phyloP scores from a whole-genome alignment of 2,888 invertebrate species.

The Lysandra bellargus region DNA sequence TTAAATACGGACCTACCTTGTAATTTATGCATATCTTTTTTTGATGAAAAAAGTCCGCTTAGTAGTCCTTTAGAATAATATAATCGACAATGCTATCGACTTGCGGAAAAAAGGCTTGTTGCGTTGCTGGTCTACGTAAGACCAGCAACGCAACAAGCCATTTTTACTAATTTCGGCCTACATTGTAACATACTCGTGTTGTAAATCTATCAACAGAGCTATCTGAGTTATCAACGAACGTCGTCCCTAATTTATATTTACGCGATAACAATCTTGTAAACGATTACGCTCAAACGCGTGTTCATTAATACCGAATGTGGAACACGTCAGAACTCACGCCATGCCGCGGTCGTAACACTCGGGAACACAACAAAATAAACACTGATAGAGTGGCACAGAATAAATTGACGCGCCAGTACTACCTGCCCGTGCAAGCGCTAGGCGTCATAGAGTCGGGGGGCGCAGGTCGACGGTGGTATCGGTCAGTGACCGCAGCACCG shows the following conservation, averaged over 20 bases:
- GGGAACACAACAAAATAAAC: conserved; percentile 7
- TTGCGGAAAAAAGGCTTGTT: background rate
- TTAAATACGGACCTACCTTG: background rate
- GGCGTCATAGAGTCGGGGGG: conserved; percentile 45
- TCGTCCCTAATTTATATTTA: conserved; percentile 4
- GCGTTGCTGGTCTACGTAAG: background rate
- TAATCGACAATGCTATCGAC: background rate
- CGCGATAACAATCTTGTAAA: conserved; percentile 14
- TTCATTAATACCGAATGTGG: conserved; percentile 45
- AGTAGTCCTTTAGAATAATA: background rate
- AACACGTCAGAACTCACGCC: conserved; percentile 53
- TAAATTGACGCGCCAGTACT: conserved; percentile 54
- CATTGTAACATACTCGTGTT: background rate
- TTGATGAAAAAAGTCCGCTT: background rate
- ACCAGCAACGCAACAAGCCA: background rate
- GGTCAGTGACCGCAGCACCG: conserved; percentile 69
- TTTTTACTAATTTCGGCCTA: background rate
- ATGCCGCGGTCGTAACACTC: conserved; percentile 44
- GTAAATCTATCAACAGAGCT: background rate
- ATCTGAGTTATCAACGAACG: background rate
- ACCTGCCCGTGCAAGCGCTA: conserved; percentile 52
- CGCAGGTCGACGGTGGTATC: conserved; percentile 55
- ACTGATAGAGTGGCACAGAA: conserved; percentile 1
- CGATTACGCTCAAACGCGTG: conserved; percentile 33
- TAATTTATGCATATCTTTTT: background rate